phyloP scores from a whole-genome alignment of 2,113 vertebrate genomes.

The Cyprinodon variegatus region DNA sequence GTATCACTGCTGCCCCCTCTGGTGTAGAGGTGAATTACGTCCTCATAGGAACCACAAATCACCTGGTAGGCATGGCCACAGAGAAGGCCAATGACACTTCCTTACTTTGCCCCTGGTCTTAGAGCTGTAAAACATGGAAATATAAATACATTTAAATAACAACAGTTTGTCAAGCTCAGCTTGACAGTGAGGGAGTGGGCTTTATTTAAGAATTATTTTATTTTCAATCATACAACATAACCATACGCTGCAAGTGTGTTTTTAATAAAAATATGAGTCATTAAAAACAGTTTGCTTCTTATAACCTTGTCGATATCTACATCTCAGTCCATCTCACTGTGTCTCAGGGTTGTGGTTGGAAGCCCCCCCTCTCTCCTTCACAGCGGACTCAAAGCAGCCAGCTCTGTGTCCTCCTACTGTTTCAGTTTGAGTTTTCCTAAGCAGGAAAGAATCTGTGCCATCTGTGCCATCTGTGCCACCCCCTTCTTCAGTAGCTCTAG shows the following conservation, averaged over 20 bases:
- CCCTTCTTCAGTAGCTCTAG: neutral
- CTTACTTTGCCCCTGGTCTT: too few species aligned
- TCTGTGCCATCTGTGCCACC: slow-evolving; percentile 63
- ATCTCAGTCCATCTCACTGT: neutral
- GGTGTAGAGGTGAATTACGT: too few species aligned
- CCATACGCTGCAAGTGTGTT: neutral
- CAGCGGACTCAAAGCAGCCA: neutral
- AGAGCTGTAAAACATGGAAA: too few species aligned
- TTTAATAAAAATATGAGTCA: neutral
- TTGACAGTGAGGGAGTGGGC: neutral
- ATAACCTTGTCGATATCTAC: neutral
- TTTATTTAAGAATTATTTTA: neutral
- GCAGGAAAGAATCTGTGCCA: slow-evolving; percentile 39
- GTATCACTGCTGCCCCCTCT: too few species aligned
- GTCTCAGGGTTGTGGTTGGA: neutral
- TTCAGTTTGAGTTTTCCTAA: slow-evolving; percentile 6
- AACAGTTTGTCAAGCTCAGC: neutral
- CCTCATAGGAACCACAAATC: too few species aligned
- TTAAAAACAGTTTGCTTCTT: neutral
- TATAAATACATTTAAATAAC: neutral
- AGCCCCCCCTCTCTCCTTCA: neutral
- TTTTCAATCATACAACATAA: neutral
- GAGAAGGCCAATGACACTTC: too few species aligned
- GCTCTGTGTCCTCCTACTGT: neutral
- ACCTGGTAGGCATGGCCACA: too few species aligned